Evolutionary conservation across 1,140 invertebrate genomes (phyloP), one percentile per base, ranked within the genome.

Genomic region (Tyrophagus putrescentiae): DNA sequence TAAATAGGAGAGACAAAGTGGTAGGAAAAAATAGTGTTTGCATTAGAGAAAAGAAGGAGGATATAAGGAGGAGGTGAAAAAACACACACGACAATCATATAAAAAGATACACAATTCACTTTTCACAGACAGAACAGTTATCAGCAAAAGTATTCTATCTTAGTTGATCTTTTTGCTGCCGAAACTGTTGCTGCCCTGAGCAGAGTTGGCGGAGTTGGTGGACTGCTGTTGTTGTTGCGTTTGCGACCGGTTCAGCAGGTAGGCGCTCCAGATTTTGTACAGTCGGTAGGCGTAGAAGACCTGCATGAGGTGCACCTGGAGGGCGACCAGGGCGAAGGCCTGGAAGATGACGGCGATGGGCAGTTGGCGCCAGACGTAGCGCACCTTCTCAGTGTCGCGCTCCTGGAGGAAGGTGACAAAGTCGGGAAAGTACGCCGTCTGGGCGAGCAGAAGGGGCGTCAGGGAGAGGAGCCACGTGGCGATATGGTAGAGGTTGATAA

Each of bases 281-380:
- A 96, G 76, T 70, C 87, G 87, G 72, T 80, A 83, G 1, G 87
- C 82, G 74, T 95, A 96, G 70, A 84, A 85, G 11, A 95, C 71
- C 45, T 89, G 86, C 72, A 95, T 92, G 29, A 79, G 76, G 72
- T 97, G 93, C 44, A 97, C 81, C 77, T 97, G 91, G 28, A 87
- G 77, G 18, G 87, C 87, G 1, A 90, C 70, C 21, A 89, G 71
- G 52, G 95, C 82, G 73, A 95, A 97, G 45, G 82, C 84, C 71
- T 92, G 94, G 91, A 91, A 96, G 59, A 96, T 75, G 21, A 96
- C 73, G 29, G 87, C 88, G 70, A 94, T 88, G 0, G 92, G 91
- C 68, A 87, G 84, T 31, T 82, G 84, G 84, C 91, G 60, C 69
- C 69, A 70, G n/a, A 62, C 48, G 21, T 65, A 57, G 16, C 27